phyloP scores from a whole-genome alignment of 2,888 invertebrate species.

The Chirona hameri region DNA sequence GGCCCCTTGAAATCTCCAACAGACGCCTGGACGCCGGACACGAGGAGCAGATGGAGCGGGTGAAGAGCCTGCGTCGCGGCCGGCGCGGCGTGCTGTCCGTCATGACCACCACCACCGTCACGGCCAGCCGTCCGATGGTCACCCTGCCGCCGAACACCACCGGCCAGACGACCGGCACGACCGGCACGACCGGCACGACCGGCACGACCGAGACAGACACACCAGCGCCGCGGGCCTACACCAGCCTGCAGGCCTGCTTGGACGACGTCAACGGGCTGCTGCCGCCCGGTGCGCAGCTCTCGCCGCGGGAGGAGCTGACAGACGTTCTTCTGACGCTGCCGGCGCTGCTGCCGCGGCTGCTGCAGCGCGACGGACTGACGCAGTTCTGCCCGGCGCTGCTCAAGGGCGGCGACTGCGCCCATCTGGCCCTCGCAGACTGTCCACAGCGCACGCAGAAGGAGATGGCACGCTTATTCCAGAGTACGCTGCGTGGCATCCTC shows the following conservation, averaged over 20 bases:
- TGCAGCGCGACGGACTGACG: background rate
- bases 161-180: background rate
- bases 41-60: background rate
- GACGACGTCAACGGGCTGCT: slow-evolving; percentile 22
- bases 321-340: slow-evolving; percentile 25
- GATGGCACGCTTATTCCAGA: background rate
- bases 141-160: background rate
- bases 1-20: background rate
- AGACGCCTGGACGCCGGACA: background rate
- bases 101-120: background rate
- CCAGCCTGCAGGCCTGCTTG: slow-evolving; percentile 8
- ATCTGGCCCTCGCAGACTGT: background rate
- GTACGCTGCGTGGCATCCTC: background rate
- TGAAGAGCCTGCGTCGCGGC: background rate
- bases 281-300: background rate
- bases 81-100: background rate
- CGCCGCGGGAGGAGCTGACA: background rate
- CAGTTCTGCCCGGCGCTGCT: slow-evolving; percentile 24
- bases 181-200: background rate
- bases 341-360: background rate
- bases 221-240: background rate
- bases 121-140: background rate
- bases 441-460: background rate
- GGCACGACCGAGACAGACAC: background rate
- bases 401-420: slow-evolving; percentile 13